These are phyloP conservation scores for Rhineura floridana DNA, from an alignment of 2,113 vertebrate species.

Conservation along the genomic window DNA sequence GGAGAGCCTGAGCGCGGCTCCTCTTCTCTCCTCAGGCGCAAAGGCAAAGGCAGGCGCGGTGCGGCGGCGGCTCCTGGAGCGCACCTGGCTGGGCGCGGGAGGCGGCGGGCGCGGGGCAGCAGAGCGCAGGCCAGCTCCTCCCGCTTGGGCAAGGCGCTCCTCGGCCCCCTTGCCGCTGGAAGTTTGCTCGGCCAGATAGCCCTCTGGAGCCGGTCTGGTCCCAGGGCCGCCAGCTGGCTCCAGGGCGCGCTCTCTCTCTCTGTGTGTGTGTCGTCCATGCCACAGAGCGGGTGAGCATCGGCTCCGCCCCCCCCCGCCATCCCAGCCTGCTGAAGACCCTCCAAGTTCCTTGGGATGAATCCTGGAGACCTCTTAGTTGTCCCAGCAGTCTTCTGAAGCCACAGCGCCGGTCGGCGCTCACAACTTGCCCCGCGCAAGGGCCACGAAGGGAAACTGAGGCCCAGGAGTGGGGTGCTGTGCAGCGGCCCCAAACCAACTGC, in stretches of 20 bases:
- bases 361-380: background rate
- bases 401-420: background rate
- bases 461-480: background rate
- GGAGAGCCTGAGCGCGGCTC: background rate
- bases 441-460: background rate
- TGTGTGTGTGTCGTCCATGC: background rate
- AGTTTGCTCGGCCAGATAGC: too few species aligned
- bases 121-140: too few species aligned
- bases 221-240: background rate
- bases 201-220: too few species aligned
- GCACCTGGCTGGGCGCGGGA: too few species aligned
- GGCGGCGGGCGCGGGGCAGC: too few species aligned
- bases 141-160: too few species aligned
- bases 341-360: background rate
- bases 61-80: too few species aligned
- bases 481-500: background rate
- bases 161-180: too few species aligned
- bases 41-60: slow-evolving; percentile 21
- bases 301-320: background rate
- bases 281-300: fast-evolving
- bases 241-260: background rate
- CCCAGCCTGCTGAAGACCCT: background rate
- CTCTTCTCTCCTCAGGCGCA: slow-evolving; percentile 33
- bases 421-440: background rate
- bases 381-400: background rate